Conservation (phyloP, 2,113 vertebrate genomes). For the Chamaetylas fuelleborni region DNA sequence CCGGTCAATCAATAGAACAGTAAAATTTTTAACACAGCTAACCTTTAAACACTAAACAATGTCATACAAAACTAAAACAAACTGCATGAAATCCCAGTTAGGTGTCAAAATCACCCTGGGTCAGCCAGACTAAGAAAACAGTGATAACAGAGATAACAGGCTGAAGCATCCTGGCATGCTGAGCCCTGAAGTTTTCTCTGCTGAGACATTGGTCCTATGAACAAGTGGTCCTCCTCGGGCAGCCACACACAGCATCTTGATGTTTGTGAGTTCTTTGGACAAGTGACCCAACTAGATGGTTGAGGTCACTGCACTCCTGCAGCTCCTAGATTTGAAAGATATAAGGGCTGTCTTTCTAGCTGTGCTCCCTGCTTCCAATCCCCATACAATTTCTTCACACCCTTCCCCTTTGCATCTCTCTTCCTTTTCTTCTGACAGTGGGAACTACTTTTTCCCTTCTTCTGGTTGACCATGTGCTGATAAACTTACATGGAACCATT, state of each 20-base stretch:
- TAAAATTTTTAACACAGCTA: conserved; percentile 23
- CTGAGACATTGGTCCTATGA: neutral
- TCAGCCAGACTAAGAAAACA: neutral
- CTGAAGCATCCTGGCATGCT: accelerated
- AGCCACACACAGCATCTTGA: neutral
- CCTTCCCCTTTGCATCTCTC: neutral
- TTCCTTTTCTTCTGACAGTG: neutral
- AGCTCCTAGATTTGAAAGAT: neutral
- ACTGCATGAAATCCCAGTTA: neutral
- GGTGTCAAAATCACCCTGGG: neutral
- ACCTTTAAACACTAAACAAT: conserved; percentile 35
- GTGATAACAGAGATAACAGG: neutral
- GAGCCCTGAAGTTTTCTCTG: neutral
- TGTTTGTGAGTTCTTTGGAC: neutral
- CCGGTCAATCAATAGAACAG: neutral
- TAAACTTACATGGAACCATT: neutral
- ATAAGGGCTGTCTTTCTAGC: neutral
- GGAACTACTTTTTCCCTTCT: neutral
- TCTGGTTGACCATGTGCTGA: neutral
- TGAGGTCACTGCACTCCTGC: neutral
- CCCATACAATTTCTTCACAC: neutral
- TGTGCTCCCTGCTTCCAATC: neutral
- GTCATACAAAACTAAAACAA: conserved; percentile 29
- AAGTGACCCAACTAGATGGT: neutral
- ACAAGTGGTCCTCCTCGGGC: accelerated